Percentiles rank a stretch among this genome's conserved stretches.
Evolutionary conservation across 2,888 invertebrate genomes (phyloP).

Genomic region (Nemotelus nigrinus): DNA sequence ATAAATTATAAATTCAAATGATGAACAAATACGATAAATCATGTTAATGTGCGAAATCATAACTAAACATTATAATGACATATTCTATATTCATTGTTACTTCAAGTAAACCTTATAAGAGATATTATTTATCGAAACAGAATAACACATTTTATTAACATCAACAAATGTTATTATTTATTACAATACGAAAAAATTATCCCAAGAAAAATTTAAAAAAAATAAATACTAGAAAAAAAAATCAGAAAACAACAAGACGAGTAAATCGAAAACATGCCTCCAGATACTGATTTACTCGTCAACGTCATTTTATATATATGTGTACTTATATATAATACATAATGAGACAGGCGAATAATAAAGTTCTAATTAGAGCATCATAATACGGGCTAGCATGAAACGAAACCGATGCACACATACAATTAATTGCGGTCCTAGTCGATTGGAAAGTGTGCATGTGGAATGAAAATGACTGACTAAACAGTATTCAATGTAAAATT

Average conservation of each 20-base stretch:
- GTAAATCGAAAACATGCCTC: slow-evolving; percentile 26
- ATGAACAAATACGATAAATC: background rate
- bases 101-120: slow-evolving; percentile 11
- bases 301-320: too few relatives aligned
- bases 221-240: background rate
- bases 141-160: too few relatives aligned
- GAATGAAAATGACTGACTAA: too few relatives aligned
- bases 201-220: background rate
- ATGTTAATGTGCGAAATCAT: background rate
- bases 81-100: slow-evolving; percentile 35
- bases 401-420: too few relatives aligned
- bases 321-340: too few relatives aligned
- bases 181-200: background rate
- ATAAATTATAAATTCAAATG: background rate
- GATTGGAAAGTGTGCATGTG: too few relatives aligned
- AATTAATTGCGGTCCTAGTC: too few relatives aligned
- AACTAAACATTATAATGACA: background rate
- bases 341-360: too few relatives aligned
- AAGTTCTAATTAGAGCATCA: too few relatives aligned
- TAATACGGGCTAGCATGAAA: too few relatives aligned
- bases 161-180: slow-evolving; percentile 9
- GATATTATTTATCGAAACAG: too few relatives aligned
- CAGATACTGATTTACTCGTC: background rate
- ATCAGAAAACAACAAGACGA: background rate
- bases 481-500: too few relatives aligned